Percentiles rank a stretch among this genome's conserved stretches.
phyloP scores from a whole-genome alignment of 2,888 invertebrate genomes.

The Synanthedon tipuliformis region DNA sequence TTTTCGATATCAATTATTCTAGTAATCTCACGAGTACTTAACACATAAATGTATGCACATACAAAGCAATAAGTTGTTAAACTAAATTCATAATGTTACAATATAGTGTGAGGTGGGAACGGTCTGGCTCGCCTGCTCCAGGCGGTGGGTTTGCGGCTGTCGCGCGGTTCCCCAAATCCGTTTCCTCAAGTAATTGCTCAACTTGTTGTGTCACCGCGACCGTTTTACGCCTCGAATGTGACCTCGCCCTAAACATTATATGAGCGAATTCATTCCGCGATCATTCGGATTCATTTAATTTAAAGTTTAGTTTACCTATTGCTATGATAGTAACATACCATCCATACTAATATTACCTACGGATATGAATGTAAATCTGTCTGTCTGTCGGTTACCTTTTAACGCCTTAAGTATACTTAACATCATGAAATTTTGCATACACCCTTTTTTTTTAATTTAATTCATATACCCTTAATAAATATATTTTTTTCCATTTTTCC shows the following conservation, averaged over 20 bases:
- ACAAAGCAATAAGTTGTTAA: neutral
- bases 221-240: constrained; percentile 5
- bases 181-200: constrained; percentile 24
- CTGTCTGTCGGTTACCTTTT: no score
- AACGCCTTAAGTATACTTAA: no score
- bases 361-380: no score
- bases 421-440: no score
- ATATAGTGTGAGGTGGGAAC: neutral
- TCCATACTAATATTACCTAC: no score
- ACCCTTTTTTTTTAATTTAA: no score
- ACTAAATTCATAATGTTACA: neutral
- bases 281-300: neutral
- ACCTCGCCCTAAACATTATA: neutral
- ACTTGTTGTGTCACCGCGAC: constrained; percentile 22
- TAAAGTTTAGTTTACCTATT: neutral
- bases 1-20: no score
- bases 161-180: constrained; percentile 16
- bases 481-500: no score
- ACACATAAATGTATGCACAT: neutral
- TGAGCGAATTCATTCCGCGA: neutral
- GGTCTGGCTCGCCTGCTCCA: neutral
- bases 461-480: no score
- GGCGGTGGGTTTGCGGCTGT: constrained; percentile 5
- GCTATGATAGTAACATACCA: no score
- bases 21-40: neutral